Base-by-base conservation (phyloP, 2,113 vertebrate genomes). In the Amia ocellicauda region DNA sequence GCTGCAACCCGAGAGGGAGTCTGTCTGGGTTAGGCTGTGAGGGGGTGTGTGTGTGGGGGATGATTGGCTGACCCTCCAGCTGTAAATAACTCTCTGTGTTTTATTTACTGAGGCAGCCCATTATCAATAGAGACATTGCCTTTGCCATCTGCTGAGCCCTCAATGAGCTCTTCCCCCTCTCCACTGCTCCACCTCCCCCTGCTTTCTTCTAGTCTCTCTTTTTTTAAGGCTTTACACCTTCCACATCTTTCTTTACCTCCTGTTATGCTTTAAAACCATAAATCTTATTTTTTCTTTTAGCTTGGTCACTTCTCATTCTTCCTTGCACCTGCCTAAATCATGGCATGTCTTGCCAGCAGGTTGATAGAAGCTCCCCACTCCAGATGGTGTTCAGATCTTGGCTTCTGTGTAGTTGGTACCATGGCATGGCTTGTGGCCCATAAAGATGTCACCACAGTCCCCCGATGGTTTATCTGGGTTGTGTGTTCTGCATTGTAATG, bases 71-170 rank as follows among this genome's bases (percentile, higher is more conserved):
- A 17, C 45, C 64, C 47, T 45, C 22, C 7, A 47, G 64, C 49
- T 58, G 58, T 66, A 60, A 60, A 66, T 66, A 66, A 43, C 64
- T n/a, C 22, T 17, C 5, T 11, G 28, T 66, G 62, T 36, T 27
- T 13, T 28, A 19, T 29, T 47, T 64, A 58, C 50, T 13, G 47
- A 45, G 27, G 7, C 19, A 1, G 3, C 16, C 17, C 50, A 42
- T 23, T 26, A 26, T 31, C 51, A 55, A 20, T 63, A 49, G 61
- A 42, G 50, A 19, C 51, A 27, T 52, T 41, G 9, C 29, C 36
- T 45, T n/a, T 66, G 40, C 57, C 64, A 60, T 66, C 64, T 66
- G 64, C 40, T 60, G 47, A 3, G 19, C n/a, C 11, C 31, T 7
- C 24, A 50, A 16, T 4, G 23, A 22, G 58, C 8, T 42, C 20